These are phyloP conservation scores for Rhadina sibilatrix DNA, from an alignment of 2,113 vertebrate genomes.

Conservation along the genomic window DNA sequence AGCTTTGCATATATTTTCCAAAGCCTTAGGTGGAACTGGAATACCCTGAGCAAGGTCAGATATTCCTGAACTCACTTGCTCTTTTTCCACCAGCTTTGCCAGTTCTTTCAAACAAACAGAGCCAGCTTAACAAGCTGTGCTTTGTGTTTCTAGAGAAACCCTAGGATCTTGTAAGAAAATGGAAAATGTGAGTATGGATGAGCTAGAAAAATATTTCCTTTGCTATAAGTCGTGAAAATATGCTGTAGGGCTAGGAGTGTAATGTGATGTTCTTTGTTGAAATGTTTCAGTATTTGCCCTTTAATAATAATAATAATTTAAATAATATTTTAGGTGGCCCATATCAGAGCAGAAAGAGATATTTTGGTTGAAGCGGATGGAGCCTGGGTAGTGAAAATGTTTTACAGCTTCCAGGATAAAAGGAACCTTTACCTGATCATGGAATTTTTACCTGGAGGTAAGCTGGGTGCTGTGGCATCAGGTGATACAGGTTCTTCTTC, in stretches of 20 bases:
- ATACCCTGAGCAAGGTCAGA: neutral
- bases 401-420: conserved; percentile 99
- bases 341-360: conserved; percentile 96
- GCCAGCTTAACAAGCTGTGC: neutral
- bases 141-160: neutral
- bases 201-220: neutral
- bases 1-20: neutral
- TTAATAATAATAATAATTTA: neutral
- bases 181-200: neutral
- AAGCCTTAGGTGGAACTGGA: neutral
- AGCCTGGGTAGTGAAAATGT: conserved; percentile 99
- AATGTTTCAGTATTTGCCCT: neutral
- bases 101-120: neutral
- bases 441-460: conserved; percentile 98
- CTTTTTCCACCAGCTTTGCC: neutral
- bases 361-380: conserved; percentile 97
- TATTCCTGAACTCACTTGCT: neutral
- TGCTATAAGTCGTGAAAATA: neutral
- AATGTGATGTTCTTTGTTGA: neutral
- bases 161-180: neutral
- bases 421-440: conserved; percentile 98
- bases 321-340: conserved; percentile 82
- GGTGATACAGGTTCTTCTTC: neutral
- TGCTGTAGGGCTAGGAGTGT: neutral
- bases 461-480: neutral